Percentiles rank a stretch among this genome's conserved stretches.
These are phyloP conservation scores for Drosophila lacicola DNA, from an alignment of 2,888 invertebrate species.

Conservation along the genomic window DNA sequence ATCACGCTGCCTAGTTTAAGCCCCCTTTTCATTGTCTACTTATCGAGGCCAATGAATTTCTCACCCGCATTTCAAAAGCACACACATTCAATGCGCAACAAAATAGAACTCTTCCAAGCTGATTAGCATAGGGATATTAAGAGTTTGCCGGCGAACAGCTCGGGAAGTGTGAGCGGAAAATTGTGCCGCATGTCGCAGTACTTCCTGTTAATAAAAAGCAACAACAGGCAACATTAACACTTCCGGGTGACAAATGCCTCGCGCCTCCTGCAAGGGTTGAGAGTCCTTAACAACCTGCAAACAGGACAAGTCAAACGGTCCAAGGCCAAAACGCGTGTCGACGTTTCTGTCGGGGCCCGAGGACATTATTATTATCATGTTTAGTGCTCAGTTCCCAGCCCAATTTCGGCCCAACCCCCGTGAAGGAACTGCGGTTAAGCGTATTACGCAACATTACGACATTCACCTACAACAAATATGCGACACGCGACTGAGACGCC, in stretches of 20 bases:
- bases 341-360: slow-evolving; percentile 47
- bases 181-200: slow-evolving; percentile 50
- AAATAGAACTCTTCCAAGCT: slow-evolving; percentile 48
- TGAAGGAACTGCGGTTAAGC: slow-evolving; percentile 67
- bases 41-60: slow-evolving; percentile 40
- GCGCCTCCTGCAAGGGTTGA: slow-evolving; percentile 61
- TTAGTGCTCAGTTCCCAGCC: slow-evolving; percentile 39
- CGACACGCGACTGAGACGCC: slow-evolving; percentile 62
- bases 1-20: neutral
- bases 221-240: slow-evolving; percentile 55
- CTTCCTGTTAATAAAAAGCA: slow-evolving; percentile 78
- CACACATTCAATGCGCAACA: slow-evolving; percentile 25
- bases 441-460: slow-evolving; percentile 78
- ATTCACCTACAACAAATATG: slow-evolving; percentile 49
- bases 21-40: slow-evolving; percentile 1
- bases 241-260: slow-evolving; percentile 67
- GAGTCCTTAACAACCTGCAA: slow-evolving; percentile 70
- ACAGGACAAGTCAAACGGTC: slow-evolving; percentile 76
- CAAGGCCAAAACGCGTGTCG: slow-evolving; percentile 70
- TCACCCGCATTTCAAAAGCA: slow-evolving; percentile 47
- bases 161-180: slow-evolving; percentile 53
- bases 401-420: slow-evolving; percentile 11
- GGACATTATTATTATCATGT: slow-evolving; percentile 68
- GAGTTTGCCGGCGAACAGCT: slow-evolving; percentile 29
- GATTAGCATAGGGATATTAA: slow-evolving; percentile 78